Evolutionary conservation across 30 jellyfish, hydroid and myxozoan species (phyloP), one percentile per base, ranked within the genome.

Genomic region (Aurelia aurita complex sp. Pacific): DNA sequence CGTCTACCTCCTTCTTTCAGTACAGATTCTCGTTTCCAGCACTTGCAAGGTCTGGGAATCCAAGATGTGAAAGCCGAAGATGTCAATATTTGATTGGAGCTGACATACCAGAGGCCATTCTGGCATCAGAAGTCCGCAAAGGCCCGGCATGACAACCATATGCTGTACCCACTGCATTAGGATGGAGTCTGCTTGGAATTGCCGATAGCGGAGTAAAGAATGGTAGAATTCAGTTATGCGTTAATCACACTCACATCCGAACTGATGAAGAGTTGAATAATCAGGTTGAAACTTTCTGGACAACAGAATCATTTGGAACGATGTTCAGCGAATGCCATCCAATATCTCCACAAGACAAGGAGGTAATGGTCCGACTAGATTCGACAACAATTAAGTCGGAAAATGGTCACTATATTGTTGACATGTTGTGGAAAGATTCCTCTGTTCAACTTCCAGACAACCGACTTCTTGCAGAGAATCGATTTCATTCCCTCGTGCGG

Each of bases 251-350:
- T 3, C 23, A 59, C 6, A 12, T 59, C n/a, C 5, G 29, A 5
- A 18, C 7, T 2, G 68, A 59, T 18, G 29, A 59, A 2, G 23
- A 59, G 13, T 5, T 67, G 17, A 4, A 36, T 4, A 17, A 14
- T 15, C 54, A 12, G 13, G 50, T 67, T 4, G 43, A 67, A 12
- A 10, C 9, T 1, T 17, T 67, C 43, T 67, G 50, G 43, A 2
- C 5, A 12, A 67, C 77, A 67, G 77, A 67, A 12, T 4, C 53
- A 12, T 67, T 67, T 29, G 43, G 77, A 67, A 67, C 77, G 10
- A 14, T 2, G 14, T 12, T 2, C 18, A 67, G 14, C 10, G 4
- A 2, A 5, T 4, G 5, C 8, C 9, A 12, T 15, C 68, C 29
- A 2, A 2, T 17, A 2, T 23, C 77, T 32, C 36, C 33, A 12